Evolutionary conservation across 2,113 vertebrate genomes (phyloP), one percentile per base, ranked within the genome.

Genomic region (Mirza zaza): DNA sequence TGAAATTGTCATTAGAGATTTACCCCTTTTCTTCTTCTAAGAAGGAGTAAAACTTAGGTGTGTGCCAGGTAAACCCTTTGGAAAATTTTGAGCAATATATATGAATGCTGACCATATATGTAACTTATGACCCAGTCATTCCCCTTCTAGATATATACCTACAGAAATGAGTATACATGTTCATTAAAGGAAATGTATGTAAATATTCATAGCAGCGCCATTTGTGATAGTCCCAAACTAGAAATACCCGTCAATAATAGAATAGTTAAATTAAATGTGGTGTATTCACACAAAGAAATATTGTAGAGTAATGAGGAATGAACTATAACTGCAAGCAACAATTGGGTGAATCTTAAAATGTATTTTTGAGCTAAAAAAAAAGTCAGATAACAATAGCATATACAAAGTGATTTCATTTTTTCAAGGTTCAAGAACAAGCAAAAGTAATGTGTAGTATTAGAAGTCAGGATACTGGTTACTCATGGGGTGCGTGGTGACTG

Each of bases 1-100:
- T 91, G 59, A 96, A 77, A 92, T 91, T 63, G 15, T 70, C 68
- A 68, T 50, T 88, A 91, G 42, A 68, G 36, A 75, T 52, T 87
- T 18, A 76, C 45, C 17, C 42, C 42, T 70, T 14, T 88, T 52
- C 42, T 67, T 83, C 15, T 63, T 84, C 52, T 71, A 73, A 65
- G 39, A 82, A 87, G 18, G 32, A 67, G 11, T 68, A 68, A 84
- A 89, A 61, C 55, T 27, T 29, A 32, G 8, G 8, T 13, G 21
- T 61, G 20, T 70, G 25, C 42, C 50, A 77, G 68, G 48, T 18
- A 92, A 76, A 59, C 17, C 59, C 27, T 89, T 77, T 79, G 29
- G 36, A 86, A 91, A 55, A 6, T 14, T 71, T 79, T 55, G 71
- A 15, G n/a, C 55, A n/a, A 13, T 57, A 81, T 57, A 86, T 80